A percentile compares a stretch with the other conserved stretches of the same genome.
Conservation (phyloP, 1,140 invertebrate species). For the Drosophila seguyi region DNA sequence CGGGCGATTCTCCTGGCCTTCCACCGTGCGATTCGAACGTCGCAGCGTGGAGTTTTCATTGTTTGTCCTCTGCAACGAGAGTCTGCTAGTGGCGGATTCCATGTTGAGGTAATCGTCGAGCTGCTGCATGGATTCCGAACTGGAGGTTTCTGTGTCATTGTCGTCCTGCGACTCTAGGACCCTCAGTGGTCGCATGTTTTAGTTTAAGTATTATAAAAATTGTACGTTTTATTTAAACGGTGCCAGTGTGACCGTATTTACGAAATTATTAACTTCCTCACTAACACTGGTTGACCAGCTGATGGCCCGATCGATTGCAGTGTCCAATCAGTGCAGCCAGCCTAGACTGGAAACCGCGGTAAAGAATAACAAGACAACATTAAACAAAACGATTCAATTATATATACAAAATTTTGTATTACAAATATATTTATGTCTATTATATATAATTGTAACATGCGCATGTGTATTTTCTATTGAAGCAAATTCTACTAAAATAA, state of each 20-base stretch:
- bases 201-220: background rate
- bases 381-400: too few species aligned
- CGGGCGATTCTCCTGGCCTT: slow-evolving; percentile 35
- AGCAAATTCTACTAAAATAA: background rate
- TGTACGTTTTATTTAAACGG: background rate
- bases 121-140: slow-evolving; percentile 38
- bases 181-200: background rate
- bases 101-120: slow-evolving; percentile 49
- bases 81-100: slow-evolving; percentile 58
- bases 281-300: background rate
- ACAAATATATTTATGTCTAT: too few species aligned
- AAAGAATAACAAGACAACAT: background rate
- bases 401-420: too few species aligned
- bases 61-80: slow-evolving; percentile 8
- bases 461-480: background rate
- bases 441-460: too few species aligned
- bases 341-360: background rate
- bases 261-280: background rate
- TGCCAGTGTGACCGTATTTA: slow-evolving; percentile 1
- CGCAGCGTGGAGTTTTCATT: slow-evolving; percentile 39
- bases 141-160: background rate
- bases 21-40: background rate
- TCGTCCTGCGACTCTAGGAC: background rate
- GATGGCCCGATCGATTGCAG: background rate
- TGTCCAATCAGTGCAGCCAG: background rate